Evolutionary conservation across 2,113 vertebrate species (phyloP).

Genomic region (Lophochroa leadbeateri): DNA sequence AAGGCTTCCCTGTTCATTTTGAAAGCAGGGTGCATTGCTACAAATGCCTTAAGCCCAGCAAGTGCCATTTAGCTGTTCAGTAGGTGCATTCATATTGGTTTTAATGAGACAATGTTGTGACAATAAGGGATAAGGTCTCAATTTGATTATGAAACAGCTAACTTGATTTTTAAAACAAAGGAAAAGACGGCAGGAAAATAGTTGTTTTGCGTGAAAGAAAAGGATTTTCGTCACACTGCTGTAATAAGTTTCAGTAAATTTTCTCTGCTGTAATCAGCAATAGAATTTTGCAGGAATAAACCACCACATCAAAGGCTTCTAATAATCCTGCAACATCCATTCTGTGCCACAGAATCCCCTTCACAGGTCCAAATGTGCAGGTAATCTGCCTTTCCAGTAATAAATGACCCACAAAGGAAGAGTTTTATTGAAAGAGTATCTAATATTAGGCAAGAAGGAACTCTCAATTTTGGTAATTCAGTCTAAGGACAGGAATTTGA

Average conservation of each 20-base stretch:
- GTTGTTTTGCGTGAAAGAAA: neutral
- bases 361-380: neutral
- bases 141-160: neutral
- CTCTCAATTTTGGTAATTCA: neutral
- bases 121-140: neutral
- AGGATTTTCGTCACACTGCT: neutral
- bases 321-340: neutral
- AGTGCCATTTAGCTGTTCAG: neutral
- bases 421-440: neutral
- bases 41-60: neutral
- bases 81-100: neutral
- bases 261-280: neutral
- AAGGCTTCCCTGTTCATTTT: neutral
- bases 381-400: neutral
- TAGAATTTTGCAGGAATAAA: neutral
- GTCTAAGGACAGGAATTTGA: neutral
- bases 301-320: neutral
- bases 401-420: neutral
- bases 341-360: neutral
- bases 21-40: neutral
- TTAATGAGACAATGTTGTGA: rapidly evolving
- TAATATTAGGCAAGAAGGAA: neutral
- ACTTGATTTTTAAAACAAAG: neutral
- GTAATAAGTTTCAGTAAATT: neutral
- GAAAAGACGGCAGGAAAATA: neutral